Base-by-base conservation (phyloP, 2,113 vertebrate species). In the Anser cygnoides region DNA sequence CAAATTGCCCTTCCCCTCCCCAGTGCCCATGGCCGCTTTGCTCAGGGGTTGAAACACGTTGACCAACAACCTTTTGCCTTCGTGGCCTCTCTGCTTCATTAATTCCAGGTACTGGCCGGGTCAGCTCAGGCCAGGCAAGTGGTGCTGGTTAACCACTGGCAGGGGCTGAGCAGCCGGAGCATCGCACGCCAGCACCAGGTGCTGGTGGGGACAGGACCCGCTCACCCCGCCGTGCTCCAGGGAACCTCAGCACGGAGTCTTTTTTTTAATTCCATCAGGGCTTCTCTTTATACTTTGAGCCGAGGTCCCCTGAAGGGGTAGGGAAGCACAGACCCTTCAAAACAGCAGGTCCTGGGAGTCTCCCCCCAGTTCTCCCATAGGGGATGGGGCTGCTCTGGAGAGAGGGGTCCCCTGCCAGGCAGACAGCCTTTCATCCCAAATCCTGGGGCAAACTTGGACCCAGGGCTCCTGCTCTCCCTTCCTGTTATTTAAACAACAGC, bases 61-160 rank as follows among this genome's bases (percentile, higher is more conserved):
- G 33, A 71, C 68, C 70, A 91, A 93, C 57, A 39, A 3, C 9
- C 59, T n/a, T 78, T 29, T 54, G 66, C 63, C 83, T 89, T 73
- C 3, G 9, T 84, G 91, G 89, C 87, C 61, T 50, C 74, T 91
- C 46, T 61, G 20, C 12, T 90, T 94, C 67, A 57, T 95, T 84
- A 87, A 33, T 89, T 92, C 95, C 92, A 96, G 91, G 92, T 94
- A 81, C 57, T 2, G 5, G 44, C 4, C 0, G 55, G 92, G 92
- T 96, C 96, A 92, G 81, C 89, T 55, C 66, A n/a, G 96, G 95
- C 81, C 92, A 8, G 23, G 92, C 92, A 46, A 93, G 67, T 93
- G 95, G 84, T 77, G 66, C 73, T 96, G 89, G 41, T 96, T 96
- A 96, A 61, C n/a, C 55, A 1, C 84, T 93, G 96, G 92, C 89